phyloP scores from a whole-genome alignment of 2,113 vertebrate genomes.

The Okapia johnstoni region DNA sequence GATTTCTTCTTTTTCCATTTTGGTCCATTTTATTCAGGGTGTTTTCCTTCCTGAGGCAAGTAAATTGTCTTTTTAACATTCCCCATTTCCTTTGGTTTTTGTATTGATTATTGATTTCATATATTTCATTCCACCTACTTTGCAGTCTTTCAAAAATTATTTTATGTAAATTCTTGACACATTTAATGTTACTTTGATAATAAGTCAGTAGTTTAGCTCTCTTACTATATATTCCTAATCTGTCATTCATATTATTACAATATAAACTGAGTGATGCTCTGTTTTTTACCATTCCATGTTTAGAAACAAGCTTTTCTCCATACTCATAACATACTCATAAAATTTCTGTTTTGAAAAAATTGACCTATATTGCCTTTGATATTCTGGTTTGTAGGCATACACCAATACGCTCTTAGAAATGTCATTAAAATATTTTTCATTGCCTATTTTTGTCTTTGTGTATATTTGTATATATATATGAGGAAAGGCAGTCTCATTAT shows the following conservation, averaged over 20 bases:
- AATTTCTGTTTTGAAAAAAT: not conserved
- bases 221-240: not conserved
- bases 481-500: not conserved
- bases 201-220: not conserved
- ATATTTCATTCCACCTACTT: not conserved
- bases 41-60: not conserved
- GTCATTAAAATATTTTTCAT: not conserved
- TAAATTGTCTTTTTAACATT: conserved; percentile 33
- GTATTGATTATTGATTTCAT: not conserved
- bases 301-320: not conserved
- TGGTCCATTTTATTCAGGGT: conserved; percentile 36
- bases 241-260: not conserved
- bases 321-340: not conserved
- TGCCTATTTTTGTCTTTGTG: not conserved
- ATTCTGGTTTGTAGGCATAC: not conserved
- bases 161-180: not conserved
- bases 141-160: not conserved
- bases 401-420: not conserved
- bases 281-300: not conserved
- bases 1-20: conserved; percentile 32
- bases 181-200: not conserved
- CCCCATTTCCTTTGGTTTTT: not conserved
- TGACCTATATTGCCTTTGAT: not conserved
- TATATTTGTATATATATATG: not conserved
- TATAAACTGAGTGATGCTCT: not conserved